phyloP scores from a whole-genome alignment of 2,113 vertebrate species.

The Malurus elegans region DNA sequence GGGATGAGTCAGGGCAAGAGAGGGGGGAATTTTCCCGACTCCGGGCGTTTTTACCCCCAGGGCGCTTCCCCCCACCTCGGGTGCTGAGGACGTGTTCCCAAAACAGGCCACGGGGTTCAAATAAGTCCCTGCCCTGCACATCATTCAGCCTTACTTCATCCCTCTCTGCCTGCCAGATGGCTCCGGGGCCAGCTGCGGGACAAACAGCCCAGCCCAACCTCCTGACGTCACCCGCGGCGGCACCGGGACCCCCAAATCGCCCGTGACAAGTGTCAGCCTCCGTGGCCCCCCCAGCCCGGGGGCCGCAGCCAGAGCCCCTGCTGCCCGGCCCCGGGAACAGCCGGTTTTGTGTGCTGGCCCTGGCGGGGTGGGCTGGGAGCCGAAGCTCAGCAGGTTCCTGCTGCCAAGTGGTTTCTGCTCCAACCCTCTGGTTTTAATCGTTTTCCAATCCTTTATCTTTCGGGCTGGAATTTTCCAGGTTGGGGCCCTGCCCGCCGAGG shows the following conservation, averaged over 20 bases:
- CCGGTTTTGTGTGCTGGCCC: background rate
- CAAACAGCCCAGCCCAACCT: slow-evolving; percentile 1
- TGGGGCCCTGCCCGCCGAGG: slow-evolving; percentile 51
- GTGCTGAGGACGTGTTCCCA: background rate
- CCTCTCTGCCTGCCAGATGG: slow-evolving; percentile 8
- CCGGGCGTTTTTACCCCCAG: background rate
- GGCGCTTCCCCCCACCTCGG: background rate
- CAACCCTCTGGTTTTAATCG: slow-evolving; percentile 64
- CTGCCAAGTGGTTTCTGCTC: slow-evolving; percentile 53
- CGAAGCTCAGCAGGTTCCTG: background rate
- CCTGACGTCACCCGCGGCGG: background rate
- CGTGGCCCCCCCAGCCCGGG: rapidly evolving
- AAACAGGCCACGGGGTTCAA: background rate
- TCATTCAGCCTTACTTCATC: slow-evolving; percentile 55
- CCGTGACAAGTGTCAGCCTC: background rate
- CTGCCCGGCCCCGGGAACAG: background rate
- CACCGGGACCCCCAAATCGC: background rate
- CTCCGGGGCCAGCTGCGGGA: background rate
- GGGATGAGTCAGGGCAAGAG: background rate
- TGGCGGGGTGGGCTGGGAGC: background rate
- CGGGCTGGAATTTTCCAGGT: slow-evolving; percentile 64
- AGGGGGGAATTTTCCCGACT: background rate
- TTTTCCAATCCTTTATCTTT: slow-evolving; percentile 69
- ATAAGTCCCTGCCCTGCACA: background rate
- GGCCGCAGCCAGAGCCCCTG: background rate